Conservation (phyloP, 2,888 invertebrate species). For the Melikaiella ostensackeni region DNA sequence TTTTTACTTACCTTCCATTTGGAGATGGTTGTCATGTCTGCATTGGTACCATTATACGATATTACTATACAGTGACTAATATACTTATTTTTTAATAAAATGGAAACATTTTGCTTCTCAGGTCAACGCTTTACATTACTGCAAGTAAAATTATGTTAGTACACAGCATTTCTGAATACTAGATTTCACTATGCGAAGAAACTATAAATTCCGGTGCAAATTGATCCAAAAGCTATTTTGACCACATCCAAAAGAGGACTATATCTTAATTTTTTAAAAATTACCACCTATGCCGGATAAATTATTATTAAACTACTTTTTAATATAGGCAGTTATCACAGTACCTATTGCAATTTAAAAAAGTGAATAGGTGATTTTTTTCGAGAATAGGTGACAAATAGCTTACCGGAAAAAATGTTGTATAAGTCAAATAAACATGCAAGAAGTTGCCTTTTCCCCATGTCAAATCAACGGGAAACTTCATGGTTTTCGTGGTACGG, state of each 20-base stretch:
- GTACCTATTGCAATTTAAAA: too few species aligned
- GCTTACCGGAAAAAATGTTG: too few species aligned
- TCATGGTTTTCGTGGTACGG: too few species aligned
- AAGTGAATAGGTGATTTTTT: too few species aligned
- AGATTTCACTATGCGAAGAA: slow-evolving; percentile 60
- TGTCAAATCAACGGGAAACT: too few species aligned
- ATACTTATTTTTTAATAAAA: not conserved
- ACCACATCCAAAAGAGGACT: too few species aligned
- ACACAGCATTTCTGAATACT: slow-evolving; percentile 62
- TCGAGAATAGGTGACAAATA: too few species aligned
- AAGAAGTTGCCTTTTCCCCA: too few species aligned
- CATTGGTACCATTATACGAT: slow-evolving; percentile 64
- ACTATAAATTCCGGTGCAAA: slow-evolving; percentile 61
- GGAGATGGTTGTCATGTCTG: slow-evolving; percentile 73
- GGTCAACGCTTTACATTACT: slow-evolving; percentile 67
- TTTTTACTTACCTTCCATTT: slow-evolving; percentile 69
- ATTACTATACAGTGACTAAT: not conserved
- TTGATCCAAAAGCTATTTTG: slow-evolving; percentile 58
- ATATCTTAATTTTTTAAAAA: slow-evolving; percentile 57
- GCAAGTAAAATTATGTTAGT: slow-evolving; percentile 66
- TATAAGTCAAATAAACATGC: too few species aligned
- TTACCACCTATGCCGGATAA: not conserved
- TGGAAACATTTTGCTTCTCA: slow-evolving; percentile 45
- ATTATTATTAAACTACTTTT: too few species aligned
- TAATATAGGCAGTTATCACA: too few species aligned